Conservation (phyloP, 1,140 invertebrate species). For the Mya arenaria region DNA sequence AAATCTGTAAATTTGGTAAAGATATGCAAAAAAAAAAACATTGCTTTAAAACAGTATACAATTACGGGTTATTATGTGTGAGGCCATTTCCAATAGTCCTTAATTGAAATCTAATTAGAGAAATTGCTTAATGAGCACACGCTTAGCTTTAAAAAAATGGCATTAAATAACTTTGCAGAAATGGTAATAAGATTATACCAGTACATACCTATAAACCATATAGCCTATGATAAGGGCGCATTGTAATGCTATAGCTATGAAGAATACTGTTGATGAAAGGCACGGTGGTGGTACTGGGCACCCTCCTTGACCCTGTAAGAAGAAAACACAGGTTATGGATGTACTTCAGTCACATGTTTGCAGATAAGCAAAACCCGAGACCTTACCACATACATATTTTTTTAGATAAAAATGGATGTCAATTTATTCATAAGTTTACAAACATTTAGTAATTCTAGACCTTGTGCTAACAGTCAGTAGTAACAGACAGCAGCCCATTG, state of each 20-base stretch:
- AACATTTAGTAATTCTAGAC: background rate
- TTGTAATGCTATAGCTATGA: slow-evolving; percentile 38
- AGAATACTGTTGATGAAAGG: slow-evolving; percentile 29
- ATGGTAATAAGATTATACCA: too few species aligned
- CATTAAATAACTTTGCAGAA: background rate
- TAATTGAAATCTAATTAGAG: background rate
- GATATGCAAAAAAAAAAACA: too few species aligned
- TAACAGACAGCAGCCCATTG: background rate
- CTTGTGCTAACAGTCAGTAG: background rate
- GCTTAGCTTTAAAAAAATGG: background rate
- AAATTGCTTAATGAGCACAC: background rate
- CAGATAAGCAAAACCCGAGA: too few species aligned
- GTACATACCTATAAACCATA: slow-evolving; percentile 50
- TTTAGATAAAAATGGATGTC: background rate
- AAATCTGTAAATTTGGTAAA: too few species aligned
- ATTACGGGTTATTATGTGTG: too few species aligned
- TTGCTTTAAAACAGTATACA: too few species aligned
- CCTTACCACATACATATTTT: too few species aligned
- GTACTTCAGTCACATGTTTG: too few species aligned
- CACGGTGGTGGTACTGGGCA: slow-evolving; percentile 41
- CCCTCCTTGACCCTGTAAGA: slow-evolving; percentile 3
- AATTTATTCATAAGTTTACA: background rate
- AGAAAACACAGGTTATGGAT: background rate
- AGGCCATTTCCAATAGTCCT: too few species aligned
- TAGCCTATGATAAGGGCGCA: slow-evolving; percentile 36